Evolutionary conservation across 2,797 vertebrate genomes (phyloP).

Genomic region (Heliangelus exortis): DNA sequence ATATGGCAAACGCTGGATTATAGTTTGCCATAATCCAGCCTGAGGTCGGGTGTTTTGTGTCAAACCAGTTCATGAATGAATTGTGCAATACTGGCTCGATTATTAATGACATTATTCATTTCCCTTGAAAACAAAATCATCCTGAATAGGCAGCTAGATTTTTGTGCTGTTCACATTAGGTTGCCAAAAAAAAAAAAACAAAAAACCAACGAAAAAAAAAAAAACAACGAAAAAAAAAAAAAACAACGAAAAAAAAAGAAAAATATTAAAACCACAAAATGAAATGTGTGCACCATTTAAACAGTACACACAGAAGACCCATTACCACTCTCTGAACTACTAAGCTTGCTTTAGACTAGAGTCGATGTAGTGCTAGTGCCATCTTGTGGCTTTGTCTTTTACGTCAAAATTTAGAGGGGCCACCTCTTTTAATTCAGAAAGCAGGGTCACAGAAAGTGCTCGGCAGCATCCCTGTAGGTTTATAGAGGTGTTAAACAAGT

Average conservation of each 20-base stretch:
- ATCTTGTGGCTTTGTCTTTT: conserved; percentile 62
- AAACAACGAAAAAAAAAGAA: fast-evolving
- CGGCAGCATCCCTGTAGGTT: not conserved
- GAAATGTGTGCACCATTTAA: not conserved
- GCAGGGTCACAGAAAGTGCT: not conserved
- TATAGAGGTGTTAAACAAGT: not conserved
- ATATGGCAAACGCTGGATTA: conserved; percentile 80
- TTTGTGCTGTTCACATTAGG: not conserved
- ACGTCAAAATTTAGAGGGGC: not conserved
- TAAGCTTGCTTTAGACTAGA: not conserved
- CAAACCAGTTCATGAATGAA: conserved; percentile 47
- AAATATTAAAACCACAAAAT: not conserved
- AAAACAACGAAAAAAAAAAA: fast-evolving
- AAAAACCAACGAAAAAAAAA: not conserved
- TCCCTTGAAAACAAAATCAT: conserved; percentile 24
- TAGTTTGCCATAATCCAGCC: conserved; percentile 70
- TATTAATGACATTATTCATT: conserved; percentile 48
- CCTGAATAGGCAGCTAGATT: not conserved
- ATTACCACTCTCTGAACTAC: not conserved
- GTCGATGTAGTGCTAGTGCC: conserved; percentile 47
- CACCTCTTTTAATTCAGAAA: not conserved
- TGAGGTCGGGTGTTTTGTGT: conserved; percentile 40
- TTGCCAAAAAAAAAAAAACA: not conserved
- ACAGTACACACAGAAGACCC: not conserved
- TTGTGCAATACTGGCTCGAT: conserved; percentile 49